Evolutionary conservation across 2,113 vertebrate genomes (phyloP).

Genomic region (Austrofundulus limnaeus): DNA sequence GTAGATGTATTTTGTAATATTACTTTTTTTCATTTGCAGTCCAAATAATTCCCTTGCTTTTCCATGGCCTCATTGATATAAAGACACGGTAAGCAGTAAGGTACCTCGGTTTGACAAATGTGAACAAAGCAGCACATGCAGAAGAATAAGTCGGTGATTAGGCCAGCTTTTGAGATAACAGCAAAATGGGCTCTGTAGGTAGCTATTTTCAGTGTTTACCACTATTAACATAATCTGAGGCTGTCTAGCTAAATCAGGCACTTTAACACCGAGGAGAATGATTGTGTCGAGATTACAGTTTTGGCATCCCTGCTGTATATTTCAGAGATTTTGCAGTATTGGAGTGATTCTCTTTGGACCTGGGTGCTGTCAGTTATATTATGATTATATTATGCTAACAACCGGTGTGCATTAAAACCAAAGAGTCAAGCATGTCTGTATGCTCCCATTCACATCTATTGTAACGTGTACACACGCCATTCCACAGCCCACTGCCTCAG

Average conservation of each 20-base stretch:
- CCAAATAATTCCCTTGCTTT: too few species aligned
- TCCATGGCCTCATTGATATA: too few species aligned
- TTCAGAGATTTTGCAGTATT: background rate
- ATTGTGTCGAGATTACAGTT: background rate
- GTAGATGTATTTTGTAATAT: too few species aligned
- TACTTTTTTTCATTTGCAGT: background rate
- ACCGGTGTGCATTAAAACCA: background rate
- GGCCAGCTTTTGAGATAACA: background rate
- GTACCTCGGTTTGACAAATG: background rate
- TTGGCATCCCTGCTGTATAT: background rate
- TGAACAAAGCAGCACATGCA: background rate
- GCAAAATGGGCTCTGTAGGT: background rate
- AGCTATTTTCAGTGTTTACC: background rate
- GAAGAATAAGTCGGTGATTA: background rate
- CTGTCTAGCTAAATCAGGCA: background rate
- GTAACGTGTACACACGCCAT: conserved; percentile 1
- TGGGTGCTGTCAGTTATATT: background rate
- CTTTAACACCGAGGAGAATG: background rate
- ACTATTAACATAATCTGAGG: background rate
- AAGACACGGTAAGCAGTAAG: background rate
- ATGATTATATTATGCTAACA: background rate
- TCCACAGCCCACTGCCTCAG: conserved; percentile 20
- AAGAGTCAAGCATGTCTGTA: background rate
- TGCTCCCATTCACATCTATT: conserved; percentile 5
- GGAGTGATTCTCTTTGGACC: background rate